Conservation (phyloP, 2,888 invertebrate genomes). For the Clepsis dumicolana region DNA sequence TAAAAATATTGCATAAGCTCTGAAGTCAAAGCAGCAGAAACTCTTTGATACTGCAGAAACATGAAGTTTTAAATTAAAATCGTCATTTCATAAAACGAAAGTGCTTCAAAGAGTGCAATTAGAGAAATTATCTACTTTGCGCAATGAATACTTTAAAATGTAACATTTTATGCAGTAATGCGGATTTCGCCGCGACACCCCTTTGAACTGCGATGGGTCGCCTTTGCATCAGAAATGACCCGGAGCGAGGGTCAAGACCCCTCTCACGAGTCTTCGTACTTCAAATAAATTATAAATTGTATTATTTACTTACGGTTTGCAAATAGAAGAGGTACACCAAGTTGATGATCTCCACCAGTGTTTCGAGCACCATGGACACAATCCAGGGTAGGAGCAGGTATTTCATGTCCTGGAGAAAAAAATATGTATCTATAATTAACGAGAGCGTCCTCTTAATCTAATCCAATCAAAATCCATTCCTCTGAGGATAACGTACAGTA, state of each 20-base stretch:
- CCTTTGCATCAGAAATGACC: too few species aligned
- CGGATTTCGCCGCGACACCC: too few species aligned
- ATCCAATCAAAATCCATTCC: too few species aligned
- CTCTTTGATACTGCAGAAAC: neutral
- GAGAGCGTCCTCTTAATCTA: too few species aligned
- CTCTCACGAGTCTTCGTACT: too few species aligned
- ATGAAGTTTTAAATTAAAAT: neutral
- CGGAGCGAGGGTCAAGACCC: too few species aligned
- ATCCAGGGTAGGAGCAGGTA: conserved; percentile 92
- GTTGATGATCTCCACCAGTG: conserved; percentile 89
- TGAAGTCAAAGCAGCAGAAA: neutral
- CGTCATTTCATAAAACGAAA: neutral
- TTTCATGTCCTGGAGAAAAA: conserved; percentile 88
- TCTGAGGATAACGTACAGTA: too few species aligned
- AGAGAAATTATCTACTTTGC: neutral
- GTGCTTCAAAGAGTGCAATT: neutral
- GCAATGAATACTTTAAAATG: neutral
- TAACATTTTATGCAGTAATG: too few species aligned
- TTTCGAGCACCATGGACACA: conserved; percentile 87
- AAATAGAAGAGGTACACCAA: conserved; percentile 88
- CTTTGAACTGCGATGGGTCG: too few species aligned
- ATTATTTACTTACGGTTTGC: conserved; percentile 89
- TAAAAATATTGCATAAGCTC: neutral
- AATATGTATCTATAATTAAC: too few species aligned
- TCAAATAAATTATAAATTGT: too few species aligned